Evolutionary conservation across 2,888 invertebrate species (phyloP), one percentile per base, ranked within the genome.

Genomic region (Chirona hameri): DNA sequence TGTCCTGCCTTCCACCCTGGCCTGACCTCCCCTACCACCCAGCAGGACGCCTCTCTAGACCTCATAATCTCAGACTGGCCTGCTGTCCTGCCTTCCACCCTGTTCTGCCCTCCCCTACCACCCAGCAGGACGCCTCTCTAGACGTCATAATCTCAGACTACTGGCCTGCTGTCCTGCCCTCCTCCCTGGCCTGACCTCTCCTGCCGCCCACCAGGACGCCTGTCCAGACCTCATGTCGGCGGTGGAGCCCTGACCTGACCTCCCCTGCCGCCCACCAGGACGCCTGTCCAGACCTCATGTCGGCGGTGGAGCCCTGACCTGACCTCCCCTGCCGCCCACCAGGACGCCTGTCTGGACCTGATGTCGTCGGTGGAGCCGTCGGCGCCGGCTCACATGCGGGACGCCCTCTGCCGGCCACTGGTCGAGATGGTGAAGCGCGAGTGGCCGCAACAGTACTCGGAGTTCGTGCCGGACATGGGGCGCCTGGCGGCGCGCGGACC

Each of bases 401-500:
- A 88, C 86, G 88, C 85, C 14, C 85, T 89, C 76, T 87, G 96
- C 24, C 91, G 97, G 81, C 94, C 97, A n/a, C 92, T 98, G 82
- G 98, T 98, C 0, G 98, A 98, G 89, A 96, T 98, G 93, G 94
- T 96, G 82, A 98, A 98, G 87, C 91, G 98, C 18, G 98, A 98
- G 88, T 98, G 98, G 98, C 98, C 98, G 0, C 98, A 98, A 87
- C 95, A 97, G 85, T 98, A 98, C 98, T 94, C 96, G 0, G 92
- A 94, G 0, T 88, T 98, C 57, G 88, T 98, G 55, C 90, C 91
- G 0, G 97, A 97, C 88, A 90, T 98, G 1, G 94, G 94, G 83
- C 92, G 93, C 86, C 93, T 95, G 0, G 95, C 95, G 87, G 90
- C 92, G 21, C 91, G 92, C 85, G 97, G 97, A 21, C 95, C 95